Conservation (phyloP, 2,797 vertebrate genomes). For the Oceanodroma leucorhoa region DNA sequence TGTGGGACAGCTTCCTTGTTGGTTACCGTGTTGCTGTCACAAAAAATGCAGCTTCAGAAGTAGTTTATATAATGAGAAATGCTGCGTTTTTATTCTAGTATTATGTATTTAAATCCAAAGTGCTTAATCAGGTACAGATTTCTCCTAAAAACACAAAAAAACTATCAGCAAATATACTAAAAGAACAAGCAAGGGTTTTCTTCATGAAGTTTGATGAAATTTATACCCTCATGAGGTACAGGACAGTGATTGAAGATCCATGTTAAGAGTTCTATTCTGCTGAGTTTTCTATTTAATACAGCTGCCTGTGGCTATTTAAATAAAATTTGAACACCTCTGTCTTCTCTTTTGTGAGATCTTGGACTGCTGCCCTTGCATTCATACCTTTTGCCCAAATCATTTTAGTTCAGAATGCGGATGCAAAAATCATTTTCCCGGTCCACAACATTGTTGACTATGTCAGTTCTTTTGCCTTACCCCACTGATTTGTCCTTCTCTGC, state of each 20-base stretch:
- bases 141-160: background rate
- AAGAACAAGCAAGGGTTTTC: background rate
- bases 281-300: background rate
- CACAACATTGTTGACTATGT: background rate
- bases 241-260: background rate
- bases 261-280: background rate
- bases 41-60: background rate
- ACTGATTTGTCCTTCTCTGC: background rate
- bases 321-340: background rate
- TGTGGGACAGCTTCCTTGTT: background rate
- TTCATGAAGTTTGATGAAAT: background rate
- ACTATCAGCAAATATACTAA: background rate
- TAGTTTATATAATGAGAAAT: background rate
- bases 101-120: background rate
- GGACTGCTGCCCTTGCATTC: background rate
- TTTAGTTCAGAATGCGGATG: background rate
- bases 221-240: background rate
- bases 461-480: background rate
- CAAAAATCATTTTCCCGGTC: background rate
- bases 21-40: background rate
- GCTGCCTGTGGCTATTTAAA: background rate
- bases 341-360: background rate
- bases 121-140: background rate
- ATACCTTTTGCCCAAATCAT: background rate
- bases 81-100: background rate